Evolutionary conservation across 2,797 vertebrate genomes (phyloP).

Genomic region (Agapornis canus): DNA sequence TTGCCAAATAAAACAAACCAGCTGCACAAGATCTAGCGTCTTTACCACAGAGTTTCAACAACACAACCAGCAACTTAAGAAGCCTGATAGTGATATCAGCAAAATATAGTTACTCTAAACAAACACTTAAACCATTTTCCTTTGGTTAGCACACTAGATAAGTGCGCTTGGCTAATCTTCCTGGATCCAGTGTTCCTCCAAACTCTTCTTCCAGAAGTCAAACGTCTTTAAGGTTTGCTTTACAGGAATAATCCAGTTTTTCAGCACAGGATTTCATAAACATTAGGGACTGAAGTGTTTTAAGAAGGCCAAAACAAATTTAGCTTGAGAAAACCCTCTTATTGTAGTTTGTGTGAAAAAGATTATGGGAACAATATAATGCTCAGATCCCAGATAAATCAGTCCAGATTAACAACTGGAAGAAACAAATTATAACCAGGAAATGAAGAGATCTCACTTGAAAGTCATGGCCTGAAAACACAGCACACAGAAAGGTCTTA

Average conservation of each 20-base stretch:
- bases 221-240: neutral
- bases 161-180: neutral
- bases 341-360: neutral
- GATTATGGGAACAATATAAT: neutral
- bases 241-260: neutral
- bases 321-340: conserved; percentile 1
- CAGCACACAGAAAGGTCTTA: neutral
- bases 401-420: neutral
- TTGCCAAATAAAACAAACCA: conserved; percentile 37
- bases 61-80: neutral
- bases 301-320: neutral
- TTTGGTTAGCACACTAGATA: neutral
- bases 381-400: neutral
- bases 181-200: neutral
- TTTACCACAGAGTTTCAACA: conserved; percentile 10
- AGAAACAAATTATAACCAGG: neutral
- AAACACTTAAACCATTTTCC: neutral
- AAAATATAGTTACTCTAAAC: neutral
- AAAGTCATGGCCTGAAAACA: neutral
- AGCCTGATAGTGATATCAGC: neutral
- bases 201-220: neutral
- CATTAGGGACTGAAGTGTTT: neutral
- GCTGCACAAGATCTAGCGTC: neutral
- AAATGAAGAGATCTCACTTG: neutral
- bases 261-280: neutral